phyloP scores from a whole-genome alignment of 2,888 invertebrate species.

The Neoitamus cyanurus region DNA sequence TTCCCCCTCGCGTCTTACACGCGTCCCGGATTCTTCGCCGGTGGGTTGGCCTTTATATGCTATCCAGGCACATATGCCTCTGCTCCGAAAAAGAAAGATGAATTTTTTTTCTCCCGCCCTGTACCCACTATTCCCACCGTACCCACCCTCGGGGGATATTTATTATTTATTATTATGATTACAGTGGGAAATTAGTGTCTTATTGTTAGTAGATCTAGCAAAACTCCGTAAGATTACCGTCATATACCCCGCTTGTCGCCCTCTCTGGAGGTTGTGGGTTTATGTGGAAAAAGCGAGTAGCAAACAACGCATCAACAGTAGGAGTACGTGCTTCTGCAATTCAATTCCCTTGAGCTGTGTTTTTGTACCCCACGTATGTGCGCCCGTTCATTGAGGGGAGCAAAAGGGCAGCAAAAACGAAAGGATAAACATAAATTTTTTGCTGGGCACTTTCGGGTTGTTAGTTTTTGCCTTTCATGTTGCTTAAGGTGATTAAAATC shows the following conservation, averaged over 20 bases:
- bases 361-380: no score
- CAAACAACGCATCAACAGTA: background rate
- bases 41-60: background rate
- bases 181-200: conserved; percentile 49
- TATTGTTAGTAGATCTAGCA: conserved; percentile 22
- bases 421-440: no score
- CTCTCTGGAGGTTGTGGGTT: background rate
- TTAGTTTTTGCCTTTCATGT: no score
- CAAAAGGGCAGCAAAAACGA: no score
- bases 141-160: conserved; percentile 44
- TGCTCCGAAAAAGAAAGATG: background rate
- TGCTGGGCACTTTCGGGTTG: no score
- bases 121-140: background rate
- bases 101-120: background rate
- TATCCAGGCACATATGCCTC: background rate
- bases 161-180: conserved; percentile 51
- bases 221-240: background rate
- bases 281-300: background rate
- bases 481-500: no score
- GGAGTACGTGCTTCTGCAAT: background rate
- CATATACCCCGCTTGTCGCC: background rate
- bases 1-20: background rate
- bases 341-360: background rate
- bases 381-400: no score
- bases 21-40: background rate